Evolutionary conservation across 30 jellyfish, hydroid and myxozoan species (phyloP).

Genomic region (Pelagia noctiluca): DNA sequence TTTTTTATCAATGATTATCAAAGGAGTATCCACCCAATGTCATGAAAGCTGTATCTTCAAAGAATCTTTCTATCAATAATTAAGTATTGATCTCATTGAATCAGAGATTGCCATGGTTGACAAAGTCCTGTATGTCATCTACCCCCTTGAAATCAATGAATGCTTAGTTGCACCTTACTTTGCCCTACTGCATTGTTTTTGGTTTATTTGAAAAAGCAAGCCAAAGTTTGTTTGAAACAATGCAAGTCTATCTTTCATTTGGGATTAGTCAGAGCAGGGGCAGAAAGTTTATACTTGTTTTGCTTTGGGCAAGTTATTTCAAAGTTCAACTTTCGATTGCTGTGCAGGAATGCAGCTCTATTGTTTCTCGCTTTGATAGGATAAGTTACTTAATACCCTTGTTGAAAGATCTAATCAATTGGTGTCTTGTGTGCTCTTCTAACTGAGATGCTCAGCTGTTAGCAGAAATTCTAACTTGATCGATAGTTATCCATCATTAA

Average conservation of each 20-base stretch:
- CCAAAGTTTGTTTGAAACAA: neutral
- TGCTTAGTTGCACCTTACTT: neutral
- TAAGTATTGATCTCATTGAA: no score
- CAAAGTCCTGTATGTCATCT: no score
- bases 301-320: conserved; percentile 6
- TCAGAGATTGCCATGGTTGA: no score
- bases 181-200: neutral
- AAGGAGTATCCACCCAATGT: no score
- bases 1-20: no score
- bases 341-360: neutral
- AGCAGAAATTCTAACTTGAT: neutral
- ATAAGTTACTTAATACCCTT: conserved; percentile 2
- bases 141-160: neutral
- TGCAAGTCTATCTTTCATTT: neutral
- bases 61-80: no score
- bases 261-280: neutral
- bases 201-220: neutral
- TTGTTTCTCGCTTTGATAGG: conserved; percentile 2
- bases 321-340: neutral
- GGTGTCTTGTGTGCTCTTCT: neutral
- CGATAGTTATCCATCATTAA: neutral
- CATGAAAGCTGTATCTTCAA: no score
- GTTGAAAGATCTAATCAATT: neutral
- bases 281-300: neutral
- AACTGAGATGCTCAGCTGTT: neutral